Evolutionary conservation across 1,140 invertebrate genomes (phyloP), one percentile per base, ranked within the genome.

Genomic region (Popillia japonica): DNA sequence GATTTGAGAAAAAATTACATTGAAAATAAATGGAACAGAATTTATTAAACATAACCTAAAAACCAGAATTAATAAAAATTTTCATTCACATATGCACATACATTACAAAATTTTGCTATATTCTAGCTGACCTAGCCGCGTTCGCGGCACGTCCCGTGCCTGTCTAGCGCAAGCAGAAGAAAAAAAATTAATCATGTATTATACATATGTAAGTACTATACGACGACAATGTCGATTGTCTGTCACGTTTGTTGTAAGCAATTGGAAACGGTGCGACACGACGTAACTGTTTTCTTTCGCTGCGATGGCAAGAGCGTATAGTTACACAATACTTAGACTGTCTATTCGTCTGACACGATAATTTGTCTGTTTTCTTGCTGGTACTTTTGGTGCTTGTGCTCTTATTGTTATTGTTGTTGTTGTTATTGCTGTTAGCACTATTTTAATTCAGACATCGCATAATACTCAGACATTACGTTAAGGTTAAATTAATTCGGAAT

Each of bases 311-410:
- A n/a, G 10, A 55, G 17, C 48, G 48, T 55, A n/a, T 55, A 55
- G 48, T 55, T 55, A 55, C 48, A 55, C 48, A 55, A 55, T 55
- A 55, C 48, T 17, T 55, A 55, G 48, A 55, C 11, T 55, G 48
- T 10, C 14, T 55, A 55, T 55, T n/a, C 14, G 48, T 55, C 48
- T 55, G 48, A 55, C 48, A 55, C 48, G 48, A 55, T 55, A 55
- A 55, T 55, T 55, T 55, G 48, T 55, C 48, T 55, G 48, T 55
- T 55, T 55, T 55, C 14, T 55, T n/a, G 48, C 17, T 17, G 48
- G n/a, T 34, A 34, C 27, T 34, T 34, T 34, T 34, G 27, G 4
- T 34, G 27, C 27, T 34, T 34, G 27, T 34, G 4, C 27, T 34
- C 2, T 34, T 34, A 4, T 34, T 34, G 27, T 34, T 34, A 4